A percentile compares a stretch with the other conserved stretches of the same genome.
phyloP scores from a whole-genome alignment of 2,888 invertebrate species.

The Allophyes oxyacanthae region DNA sequence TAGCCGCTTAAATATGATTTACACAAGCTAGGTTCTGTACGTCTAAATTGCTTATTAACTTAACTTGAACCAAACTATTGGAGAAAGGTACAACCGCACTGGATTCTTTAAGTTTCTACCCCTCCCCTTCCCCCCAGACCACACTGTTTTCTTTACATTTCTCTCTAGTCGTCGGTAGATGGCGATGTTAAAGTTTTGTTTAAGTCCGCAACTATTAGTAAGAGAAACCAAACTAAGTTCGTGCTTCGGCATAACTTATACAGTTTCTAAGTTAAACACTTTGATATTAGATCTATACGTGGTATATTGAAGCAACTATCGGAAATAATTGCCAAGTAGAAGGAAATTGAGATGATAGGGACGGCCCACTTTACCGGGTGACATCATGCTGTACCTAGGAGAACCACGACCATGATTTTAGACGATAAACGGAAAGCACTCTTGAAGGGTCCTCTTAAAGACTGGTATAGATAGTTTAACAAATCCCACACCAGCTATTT shows the following conservation, averaged over 20 bases:
- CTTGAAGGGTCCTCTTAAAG: no score
- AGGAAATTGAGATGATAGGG: no score
- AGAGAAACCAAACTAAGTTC: constrained; percentile 43
- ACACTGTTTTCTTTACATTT: constrained; percentile 34
- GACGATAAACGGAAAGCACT: no score
- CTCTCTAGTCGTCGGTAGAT: constrained; percentile 27
- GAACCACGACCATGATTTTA: no score
- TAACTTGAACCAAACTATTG: constrained; percentile 19
- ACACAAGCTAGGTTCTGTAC: constrained; percentile 22
- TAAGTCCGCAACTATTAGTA: constrained; percentile 40
- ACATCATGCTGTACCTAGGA: no score
- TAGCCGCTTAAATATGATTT: no score
- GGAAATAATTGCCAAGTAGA: no score
- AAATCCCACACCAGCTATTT: no score
- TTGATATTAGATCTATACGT: constrained; percentile 5
- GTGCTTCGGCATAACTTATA: constrained; percentile 35
- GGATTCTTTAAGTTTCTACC: background rate
- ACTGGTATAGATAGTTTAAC: no score
- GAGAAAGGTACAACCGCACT: constrained; percentile 19
- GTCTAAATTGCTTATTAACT: constrained; percentile 34
- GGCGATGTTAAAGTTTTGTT: constrained; percentile 43
- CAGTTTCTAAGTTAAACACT: constrained; percentile 17
- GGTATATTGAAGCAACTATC: no score
- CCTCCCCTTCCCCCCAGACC: no score
- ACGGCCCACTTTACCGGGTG: no score